Evolutionary conservation across 2,888 invertebrate genomes (phyloP).

Genomic region (Caenorhabditis auriculariae): DNA sequence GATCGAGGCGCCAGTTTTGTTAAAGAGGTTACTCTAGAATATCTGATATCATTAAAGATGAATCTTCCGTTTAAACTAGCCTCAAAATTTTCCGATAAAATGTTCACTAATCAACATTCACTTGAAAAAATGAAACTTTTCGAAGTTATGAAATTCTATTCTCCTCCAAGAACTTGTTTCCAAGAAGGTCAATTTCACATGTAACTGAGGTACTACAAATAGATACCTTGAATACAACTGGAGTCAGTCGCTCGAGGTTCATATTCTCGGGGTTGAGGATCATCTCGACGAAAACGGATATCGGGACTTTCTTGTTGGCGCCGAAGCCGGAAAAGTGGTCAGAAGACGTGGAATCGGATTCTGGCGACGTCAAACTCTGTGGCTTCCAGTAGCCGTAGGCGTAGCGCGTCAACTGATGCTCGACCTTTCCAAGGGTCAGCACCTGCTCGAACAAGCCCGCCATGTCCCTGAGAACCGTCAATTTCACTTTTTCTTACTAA

Average conservation of each 20-base stretch:
- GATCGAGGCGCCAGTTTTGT: too few species aligned
- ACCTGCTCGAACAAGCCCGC: constrained; percentile 55
- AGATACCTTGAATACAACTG: constrained; percentile 70
- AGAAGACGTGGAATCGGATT: constrained; percentile 11
- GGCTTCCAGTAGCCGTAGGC: constrained; percentile 44
- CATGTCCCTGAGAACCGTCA: constrained; percentile 44
- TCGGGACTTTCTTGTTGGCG: constrained; percentile 35
- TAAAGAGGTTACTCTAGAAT: background rate
- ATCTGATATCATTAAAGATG: background rate
- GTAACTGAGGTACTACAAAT: constrained; percentile 3
- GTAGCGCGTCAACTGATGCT: constrained; percentile 52
- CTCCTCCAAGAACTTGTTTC: background rate
- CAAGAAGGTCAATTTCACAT: too few species aligned
- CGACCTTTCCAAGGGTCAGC: constrained; percentile 50
- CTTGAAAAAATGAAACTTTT: too few species aligned
- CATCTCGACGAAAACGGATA: constrained; percentile 66
- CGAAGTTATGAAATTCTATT: background rate
- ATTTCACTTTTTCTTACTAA: background rate
- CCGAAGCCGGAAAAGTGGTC: constrained; percentile 13
- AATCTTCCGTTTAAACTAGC: background rate
- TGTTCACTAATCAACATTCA: too few species aligned
- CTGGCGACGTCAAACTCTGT: constrained; percentile 16
- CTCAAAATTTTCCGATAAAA: background rate
- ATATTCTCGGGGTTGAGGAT: constrained; percentile 72
- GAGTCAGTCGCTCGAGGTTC: constrained; percentile 70